Conservation (phyloP, 1,140 invertebrate species). For the Lithobius niger region DNA sequence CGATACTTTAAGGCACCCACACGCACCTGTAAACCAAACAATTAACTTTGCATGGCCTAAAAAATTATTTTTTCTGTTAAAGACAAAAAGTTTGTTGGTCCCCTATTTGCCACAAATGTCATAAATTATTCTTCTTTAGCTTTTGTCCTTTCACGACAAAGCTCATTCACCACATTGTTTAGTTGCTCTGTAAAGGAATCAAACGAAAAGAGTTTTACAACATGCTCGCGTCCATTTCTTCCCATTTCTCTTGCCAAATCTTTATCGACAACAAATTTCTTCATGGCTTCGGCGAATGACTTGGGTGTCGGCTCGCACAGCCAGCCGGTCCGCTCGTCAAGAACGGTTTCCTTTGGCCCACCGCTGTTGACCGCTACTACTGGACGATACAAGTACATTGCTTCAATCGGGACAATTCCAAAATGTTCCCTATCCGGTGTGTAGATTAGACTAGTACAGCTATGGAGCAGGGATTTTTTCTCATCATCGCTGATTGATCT, state of each 20-base stretch:
- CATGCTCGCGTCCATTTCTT: conserved; percentile 36
- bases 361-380: conserved; percentile 92
- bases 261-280: conserved; percentile 43
- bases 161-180: not conserved
- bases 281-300: conserved; percentile 66
- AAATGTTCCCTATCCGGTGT: conserved; percentile 97
- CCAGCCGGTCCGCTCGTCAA: conserved; percentile 77
- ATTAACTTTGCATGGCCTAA: too few relatives aligned
- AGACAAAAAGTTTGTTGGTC: too few relatives aligned
- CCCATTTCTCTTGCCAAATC: conserved; percentile 45
- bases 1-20: too few relatives aligned
- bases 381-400: conserved; percentile 85
- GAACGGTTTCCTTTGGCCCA: conserved; percentile 86
- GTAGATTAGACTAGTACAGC: conserved; percentile 70
- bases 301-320: conserved; percentile 53
- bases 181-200: not conserved
- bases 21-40: too few relatives aligned
- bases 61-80: too few relatives aligned
- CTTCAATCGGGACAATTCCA: conserved; percentile 97
- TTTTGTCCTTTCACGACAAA: too few relatives aligned
- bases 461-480: conserved; percentile 63
- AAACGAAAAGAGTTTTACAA: not conserved
- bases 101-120: too few relatives aligned
- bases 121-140: too few relatives aligned
- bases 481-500: conserved; percentile 70